phyloP scores from a whole-genome alignment of 2,888 invertebrate species.

The Busseola fusca region DNA sequence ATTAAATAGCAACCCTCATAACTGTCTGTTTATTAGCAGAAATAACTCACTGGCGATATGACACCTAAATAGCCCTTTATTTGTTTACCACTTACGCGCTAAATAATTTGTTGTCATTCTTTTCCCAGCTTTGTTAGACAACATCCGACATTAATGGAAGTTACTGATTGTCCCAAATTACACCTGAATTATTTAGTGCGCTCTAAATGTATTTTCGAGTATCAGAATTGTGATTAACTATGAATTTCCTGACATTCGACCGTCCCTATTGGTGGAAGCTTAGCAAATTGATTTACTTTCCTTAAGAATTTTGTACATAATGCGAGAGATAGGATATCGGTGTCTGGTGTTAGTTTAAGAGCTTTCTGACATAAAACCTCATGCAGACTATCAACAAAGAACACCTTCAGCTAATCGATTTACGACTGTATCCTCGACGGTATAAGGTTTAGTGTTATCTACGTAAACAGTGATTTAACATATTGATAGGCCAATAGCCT shows the following conservation, averaged over 20 bases:
- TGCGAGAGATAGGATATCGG: conserved; percentile 44
- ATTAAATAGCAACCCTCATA: no score
- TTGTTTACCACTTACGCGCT: conserved; percentile 5
- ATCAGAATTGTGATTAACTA: not conserved
- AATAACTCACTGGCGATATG: conserved; percentile 23
- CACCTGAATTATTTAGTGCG: conserved; percentile 27
- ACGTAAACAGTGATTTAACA: conserved; percentile 54
- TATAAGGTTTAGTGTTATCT: conserved; percentile 50
- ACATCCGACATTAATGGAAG: conserved; percentile 25
- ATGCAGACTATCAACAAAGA: conserved; percentile 59
- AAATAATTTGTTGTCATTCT: conserved; percentile 20
- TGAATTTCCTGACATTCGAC: conserved; percentile 6
- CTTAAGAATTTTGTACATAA: conserved; percentile 33
- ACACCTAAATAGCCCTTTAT: conserved; percentile 19
- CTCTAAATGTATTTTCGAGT: conserved; percentile 23
- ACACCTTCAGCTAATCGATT: conserved; percentile 43
- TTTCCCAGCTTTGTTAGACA: conserved; percentile 1
- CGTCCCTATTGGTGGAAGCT: conserved; percentile 23
- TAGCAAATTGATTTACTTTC: conserved; percentile 49
- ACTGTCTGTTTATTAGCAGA: conserved; percentile 23
- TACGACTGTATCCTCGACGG: conserved; percentile 41
- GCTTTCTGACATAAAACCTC: conserved; percentile 68
- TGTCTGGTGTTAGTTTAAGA: conserved; percentile 58
- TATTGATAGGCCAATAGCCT: conserved; percentile 77
- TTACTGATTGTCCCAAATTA: conserved; percentile 35